Evolutionary conservation across 2,888 invertebrate species (phyloP).

Genomic region (Stenotaenia linearis): DNA sequence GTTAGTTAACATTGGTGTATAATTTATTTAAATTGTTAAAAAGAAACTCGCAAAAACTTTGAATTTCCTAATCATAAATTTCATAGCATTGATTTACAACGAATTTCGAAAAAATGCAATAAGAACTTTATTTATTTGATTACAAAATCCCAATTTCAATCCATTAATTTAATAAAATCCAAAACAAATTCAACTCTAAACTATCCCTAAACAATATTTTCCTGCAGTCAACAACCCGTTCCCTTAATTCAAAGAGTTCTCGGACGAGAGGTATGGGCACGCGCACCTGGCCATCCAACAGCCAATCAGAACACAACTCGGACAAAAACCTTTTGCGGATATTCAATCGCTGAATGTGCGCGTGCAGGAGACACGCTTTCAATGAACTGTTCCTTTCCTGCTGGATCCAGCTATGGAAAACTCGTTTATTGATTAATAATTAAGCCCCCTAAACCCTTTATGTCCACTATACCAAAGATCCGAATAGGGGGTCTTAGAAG

Average conservation of each 20-base stretch:
- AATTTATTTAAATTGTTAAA: no score
- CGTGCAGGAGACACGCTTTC: constrained; percentile 9
- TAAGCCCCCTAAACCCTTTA: neutral
- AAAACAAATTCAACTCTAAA: no score
- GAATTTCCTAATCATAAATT: no score
- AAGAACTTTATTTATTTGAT: no score
- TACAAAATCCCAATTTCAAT: no score
- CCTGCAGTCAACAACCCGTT: neutral
- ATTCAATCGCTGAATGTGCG: neutral
- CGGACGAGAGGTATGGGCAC: neutral
- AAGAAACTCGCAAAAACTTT: no score
- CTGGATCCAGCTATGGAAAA: neutral
- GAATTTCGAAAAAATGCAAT: no score
- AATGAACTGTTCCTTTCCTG: constrained; percentile 4
- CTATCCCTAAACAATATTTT: constrained; percentile 9
- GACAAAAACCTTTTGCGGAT: neutral
- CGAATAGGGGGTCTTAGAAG: neutral
- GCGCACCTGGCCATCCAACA: neutral
- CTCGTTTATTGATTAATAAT: constrained; percentile 5
- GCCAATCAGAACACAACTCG: neutral
- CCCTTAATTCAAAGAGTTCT: neutral
- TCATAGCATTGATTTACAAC: no score
- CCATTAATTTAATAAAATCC: no score
- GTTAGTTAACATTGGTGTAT: no score
- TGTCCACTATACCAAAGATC: neutral